Conservation (phyloP, 2,888 invertebrate species). For the Tachina grossa region DNA sequence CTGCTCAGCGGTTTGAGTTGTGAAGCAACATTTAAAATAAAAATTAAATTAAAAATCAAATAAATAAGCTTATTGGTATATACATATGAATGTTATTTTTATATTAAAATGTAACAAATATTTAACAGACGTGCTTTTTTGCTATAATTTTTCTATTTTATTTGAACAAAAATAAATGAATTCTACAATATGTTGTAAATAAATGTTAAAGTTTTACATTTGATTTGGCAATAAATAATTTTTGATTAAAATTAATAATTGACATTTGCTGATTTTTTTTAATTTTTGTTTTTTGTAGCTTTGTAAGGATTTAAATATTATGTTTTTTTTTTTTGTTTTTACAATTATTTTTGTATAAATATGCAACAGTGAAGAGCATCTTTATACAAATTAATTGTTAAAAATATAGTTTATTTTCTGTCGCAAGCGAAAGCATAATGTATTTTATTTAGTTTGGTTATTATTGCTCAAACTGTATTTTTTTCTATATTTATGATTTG, state of each 20-base stretch:
- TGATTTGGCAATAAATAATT: constrained; percentile 68
- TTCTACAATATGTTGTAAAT: constrained; percentile 29
- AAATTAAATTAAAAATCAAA: constrained; percentile 3
- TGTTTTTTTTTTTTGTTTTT: background rate
- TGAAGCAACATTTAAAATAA: constrained; percentile 13
- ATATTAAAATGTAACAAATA: constrained; percentile 48
- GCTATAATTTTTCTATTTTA: constrained; percentile 24
- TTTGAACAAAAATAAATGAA: background rate
- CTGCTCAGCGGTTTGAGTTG: constrained; percentile 4
- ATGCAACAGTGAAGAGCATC: background rate
- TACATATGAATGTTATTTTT: background rate
- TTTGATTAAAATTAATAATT: constrained; percentile 68
- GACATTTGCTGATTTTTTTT: constrained; percentile 57
- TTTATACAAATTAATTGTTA: background rate
- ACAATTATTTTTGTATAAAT: constrained; percentile 2
- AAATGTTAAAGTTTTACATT: constrained; percentile 48
- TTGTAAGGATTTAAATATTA: constrained; percentile 32
- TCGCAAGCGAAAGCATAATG: too few species aligned
- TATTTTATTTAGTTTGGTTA: too few species aligned
- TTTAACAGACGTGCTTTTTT: constrained; percentile 60
- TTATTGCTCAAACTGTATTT: too few species aligned
- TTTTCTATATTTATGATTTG: too few species aligned
- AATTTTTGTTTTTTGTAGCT: constrained; percentile 20
- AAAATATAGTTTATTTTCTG: too few species aligned
- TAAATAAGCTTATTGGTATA: background rate